Percentiles rank a stretch among this genome's conserved stretches.
Evolutionary conservation across 2,888 invertebrate genomes (phyloP).

Genomic region (Polydesmus complanatus): DNA sequence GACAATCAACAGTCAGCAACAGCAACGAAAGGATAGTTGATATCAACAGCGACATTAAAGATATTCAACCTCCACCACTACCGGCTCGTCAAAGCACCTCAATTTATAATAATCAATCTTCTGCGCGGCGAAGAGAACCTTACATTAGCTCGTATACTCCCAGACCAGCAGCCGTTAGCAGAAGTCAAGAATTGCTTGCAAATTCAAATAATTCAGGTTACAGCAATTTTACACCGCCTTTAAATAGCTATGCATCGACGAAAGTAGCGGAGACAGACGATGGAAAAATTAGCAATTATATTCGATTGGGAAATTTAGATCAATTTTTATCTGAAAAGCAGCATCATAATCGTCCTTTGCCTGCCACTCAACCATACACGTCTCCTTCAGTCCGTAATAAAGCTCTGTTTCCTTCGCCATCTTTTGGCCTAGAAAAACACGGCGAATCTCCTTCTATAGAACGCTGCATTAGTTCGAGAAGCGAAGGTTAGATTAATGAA

Average conservation of each 20-base stretch:
- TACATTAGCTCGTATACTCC: slow-evolving; percentile 15
- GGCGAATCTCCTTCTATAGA: slow-evolving; percentile 4
- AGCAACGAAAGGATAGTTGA: neutral
- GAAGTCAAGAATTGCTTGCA: neutral
- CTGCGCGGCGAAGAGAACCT: slow-evolving; percentile 10
- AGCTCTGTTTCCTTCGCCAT: slow-evolving; percentile 8
- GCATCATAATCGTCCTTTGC: slow-evolving; percentile 4
- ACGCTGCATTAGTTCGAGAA: slow-evolving; percentile 24
- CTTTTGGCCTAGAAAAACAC: slow-evolving; percentile 4
- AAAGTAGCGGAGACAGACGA: neutral
- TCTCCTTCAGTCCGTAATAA: neutral
- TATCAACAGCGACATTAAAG: neutral
- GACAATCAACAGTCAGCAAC: slow-evolving; percentile 15
- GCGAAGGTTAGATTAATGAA: slow-evolving; percentile 27
- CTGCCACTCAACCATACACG: neutral
- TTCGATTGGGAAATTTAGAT: slow-evolving; percentile 9
- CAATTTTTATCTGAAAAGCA: slow-evolving; percentile 11
- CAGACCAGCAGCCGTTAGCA: neutral
- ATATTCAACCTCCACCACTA: slow-evolving; percentile 39
- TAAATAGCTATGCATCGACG: neutral
- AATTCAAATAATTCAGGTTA: neutral
- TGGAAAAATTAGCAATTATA: slow-evolving; percentile 6
- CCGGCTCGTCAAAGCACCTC: slow-evolving; percentile 35
- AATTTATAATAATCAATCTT: slow-evolving; percentile 11
- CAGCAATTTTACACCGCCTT: neutral